Conservation (phyloP, 2,797 vertebrate species). For the Microcaecilia unicolor region DNA sequence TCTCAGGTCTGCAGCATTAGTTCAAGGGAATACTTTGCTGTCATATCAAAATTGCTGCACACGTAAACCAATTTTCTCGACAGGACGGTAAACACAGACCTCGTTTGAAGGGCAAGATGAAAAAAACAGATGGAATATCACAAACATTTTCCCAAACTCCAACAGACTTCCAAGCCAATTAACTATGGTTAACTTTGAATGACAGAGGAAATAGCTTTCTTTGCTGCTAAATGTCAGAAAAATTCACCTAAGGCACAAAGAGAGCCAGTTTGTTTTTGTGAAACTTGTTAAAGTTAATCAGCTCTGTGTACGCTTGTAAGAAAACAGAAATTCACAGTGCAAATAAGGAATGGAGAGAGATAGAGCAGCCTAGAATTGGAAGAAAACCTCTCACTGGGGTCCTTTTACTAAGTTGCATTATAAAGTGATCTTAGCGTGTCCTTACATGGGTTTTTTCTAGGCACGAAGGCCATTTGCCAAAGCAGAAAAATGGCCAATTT, state of each 20-base stretch:
- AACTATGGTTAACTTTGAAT: constrained; percentile 68
- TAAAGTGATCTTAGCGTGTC: too few species aligned
- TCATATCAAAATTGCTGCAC: constrained; percentile 59
- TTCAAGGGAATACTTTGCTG: constrained; percentile 65
- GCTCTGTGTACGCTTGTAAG: constrained; percentile 4
- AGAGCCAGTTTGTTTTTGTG: constrained; percentile 56
- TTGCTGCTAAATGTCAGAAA: constrained; percentile 77
- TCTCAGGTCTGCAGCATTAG: constrained; percentile 40
- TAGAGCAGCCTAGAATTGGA: background rate
- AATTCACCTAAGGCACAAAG: constrained; percentile 57
- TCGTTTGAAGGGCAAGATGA: constrained; percentile 55
- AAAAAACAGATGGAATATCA: constrained; percentile 61
- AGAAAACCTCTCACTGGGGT: too few species aligned
- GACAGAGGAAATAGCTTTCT: constrained; percentile 75
- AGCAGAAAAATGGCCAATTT: too few species aligned
- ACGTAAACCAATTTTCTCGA: constrained; percentile 68
- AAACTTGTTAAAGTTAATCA: constrained; percentile 47
- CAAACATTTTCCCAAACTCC: constrained; percentile 72
- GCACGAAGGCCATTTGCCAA: too few species aligned
- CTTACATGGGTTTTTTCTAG: too few species aligned
- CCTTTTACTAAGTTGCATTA: too few species aligned
- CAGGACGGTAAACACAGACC: constrained; percentile 68
- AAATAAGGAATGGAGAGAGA: background rate
- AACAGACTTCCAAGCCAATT: constrained; percentile 75
- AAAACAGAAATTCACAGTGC: background rate